These are phyloP conservation scores for Epirrhoe tristata DNA, from an alignment of 2,888 invertebrate species.

Conservation along the genomic window DNA sequence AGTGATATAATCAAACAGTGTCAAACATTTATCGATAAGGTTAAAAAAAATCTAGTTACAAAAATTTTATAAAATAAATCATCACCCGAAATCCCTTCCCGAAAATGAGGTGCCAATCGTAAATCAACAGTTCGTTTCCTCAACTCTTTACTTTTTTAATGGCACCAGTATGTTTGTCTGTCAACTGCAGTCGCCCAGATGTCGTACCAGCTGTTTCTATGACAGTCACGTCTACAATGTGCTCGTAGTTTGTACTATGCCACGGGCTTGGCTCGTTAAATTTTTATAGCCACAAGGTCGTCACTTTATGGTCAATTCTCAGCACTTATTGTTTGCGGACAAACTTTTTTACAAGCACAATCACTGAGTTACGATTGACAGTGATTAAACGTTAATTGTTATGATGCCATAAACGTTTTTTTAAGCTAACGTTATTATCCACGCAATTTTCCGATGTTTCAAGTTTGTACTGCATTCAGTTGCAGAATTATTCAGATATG, in stretches of 20 bases:
- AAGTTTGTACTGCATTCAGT: slow-evolving; percentile 24
- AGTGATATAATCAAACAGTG: no score
- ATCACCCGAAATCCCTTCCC: slow-evolving; percentile 37
- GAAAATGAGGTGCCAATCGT: slow-evolving; percentile 51
- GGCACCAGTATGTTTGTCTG: slow-evolving; percentile 50
- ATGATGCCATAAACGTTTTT: slow-evolving; percentile 73
- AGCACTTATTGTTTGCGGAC: slow-evolving; percentile 82
- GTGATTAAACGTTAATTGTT: slow-evolving; percentile 81
- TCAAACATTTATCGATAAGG: background rate
- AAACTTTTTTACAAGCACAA: slow-evolving; percentile 75
- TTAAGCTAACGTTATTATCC: slow-evolving; percentile 60
- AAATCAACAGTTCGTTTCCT: slow-evolving; percentile 63
- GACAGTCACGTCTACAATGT: slow-evolving; percentile 79
- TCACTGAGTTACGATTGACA: slow-evolving; percentile 76
- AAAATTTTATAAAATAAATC: slow-evolving; percentile 38
- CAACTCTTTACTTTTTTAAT: slow-evolving; percentile 68
- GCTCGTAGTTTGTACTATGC: slow-evolving; percentile 68
- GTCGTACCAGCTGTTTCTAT: slow-evolving; percentile 79
- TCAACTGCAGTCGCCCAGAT: slow-evolving; percentile 59
- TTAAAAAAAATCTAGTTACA: slow-evolving; percentile 13
- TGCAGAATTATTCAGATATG: slow-evolving; percentile 35
- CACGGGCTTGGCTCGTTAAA: slow-evolving; percentile 82
- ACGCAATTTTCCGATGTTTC: slow-evolving; percentile 28
- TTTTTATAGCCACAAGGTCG: slow-evolving; percentile 86
- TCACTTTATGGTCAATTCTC: slow-evolving; percentile 85